A percentile compares a stretch with the other conserved stretches of the same genome.
Conservation (phyloP, 2,113 vertebrate genomes). For the Chloropsis cyanopogon region DNA sequence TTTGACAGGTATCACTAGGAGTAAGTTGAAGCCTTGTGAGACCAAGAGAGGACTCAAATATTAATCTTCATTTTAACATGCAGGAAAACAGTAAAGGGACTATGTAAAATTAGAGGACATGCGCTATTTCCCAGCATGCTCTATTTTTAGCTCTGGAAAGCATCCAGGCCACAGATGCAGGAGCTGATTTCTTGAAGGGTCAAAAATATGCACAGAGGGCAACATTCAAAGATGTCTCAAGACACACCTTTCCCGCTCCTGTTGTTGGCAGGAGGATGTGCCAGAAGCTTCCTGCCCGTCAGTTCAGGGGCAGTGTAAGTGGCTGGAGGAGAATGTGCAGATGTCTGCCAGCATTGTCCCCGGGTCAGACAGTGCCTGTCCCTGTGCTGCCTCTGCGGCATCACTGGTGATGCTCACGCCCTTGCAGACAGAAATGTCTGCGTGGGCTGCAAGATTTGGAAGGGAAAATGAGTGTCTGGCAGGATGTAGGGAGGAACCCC, state of each 20-base stretch:
- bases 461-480: background rate
- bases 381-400: background rate
- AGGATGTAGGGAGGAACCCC: background rate
- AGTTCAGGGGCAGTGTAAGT: background rate
- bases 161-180: background rate
- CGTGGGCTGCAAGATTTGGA: background rate
- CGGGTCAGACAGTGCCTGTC: background rate
- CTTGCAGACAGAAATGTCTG: background rate
- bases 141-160: slow-evolving; percentile 22
- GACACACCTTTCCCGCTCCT: background rate
- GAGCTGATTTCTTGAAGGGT: background rate
- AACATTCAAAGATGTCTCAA: background rate
- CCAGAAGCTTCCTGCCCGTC: background rate
- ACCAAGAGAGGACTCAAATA: background rate
- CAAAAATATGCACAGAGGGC: background rate
- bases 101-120: background rate
- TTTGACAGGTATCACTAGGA: background rate
- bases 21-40: background rate
- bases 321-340: background rate
- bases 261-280: background rate
- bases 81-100: background rate
- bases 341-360: background rate
- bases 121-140: background rate
- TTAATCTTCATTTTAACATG: background rate
- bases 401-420: background rate